These are phyloP conservation scores for Terrapene triunguis DNA, from an alignment of 2,113 vertebrate genomes.

Conservation along the genomic window DNA sequence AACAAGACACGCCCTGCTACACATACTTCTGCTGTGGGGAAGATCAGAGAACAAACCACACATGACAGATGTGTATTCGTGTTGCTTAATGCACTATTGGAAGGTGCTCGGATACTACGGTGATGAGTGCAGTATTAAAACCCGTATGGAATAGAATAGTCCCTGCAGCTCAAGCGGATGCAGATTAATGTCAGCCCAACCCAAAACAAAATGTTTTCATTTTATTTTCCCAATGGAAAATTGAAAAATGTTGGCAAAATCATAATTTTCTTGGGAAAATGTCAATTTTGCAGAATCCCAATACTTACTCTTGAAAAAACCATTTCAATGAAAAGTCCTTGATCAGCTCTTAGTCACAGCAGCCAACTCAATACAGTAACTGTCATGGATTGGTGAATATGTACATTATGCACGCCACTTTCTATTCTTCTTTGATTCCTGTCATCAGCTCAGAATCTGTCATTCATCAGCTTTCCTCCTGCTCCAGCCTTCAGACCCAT, in stretches of 20 bases:
- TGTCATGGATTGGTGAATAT: neutral
- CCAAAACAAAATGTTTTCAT: neutral
- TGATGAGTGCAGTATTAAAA: neutral
- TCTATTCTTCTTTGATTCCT: too few relatives aligned
- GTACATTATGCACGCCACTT: neutral
- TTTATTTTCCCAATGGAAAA: constrained; percentile 23
- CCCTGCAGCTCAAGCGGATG: neutral
- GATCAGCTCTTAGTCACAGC: neutral
- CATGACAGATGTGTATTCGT: neutral
- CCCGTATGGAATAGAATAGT: neutral
- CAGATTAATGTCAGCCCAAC: neutral
- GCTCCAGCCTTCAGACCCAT: neutral
- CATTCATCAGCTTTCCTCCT: neutral
- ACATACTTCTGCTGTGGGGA: neutral
- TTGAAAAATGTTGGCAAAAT: neutral
- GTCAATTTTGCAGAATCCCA: neutral
- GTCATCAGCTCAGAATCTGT: neutral
- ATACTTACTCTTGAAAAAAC: neutral
- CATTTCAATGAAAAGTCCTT: neutral
- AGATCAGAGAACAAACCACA: neutral
- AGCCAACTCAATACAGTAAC: neutral
- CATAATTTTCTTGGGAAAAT: neutral
- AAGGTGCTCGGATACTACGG: neutral
- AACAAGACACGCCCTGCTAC: neutral
- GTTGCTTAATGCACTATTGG: neutral